Evolutionary conservation across 2,797 vertebrate genomes (phyloP).

Genomic region (Vultur gryphus): DNA sequence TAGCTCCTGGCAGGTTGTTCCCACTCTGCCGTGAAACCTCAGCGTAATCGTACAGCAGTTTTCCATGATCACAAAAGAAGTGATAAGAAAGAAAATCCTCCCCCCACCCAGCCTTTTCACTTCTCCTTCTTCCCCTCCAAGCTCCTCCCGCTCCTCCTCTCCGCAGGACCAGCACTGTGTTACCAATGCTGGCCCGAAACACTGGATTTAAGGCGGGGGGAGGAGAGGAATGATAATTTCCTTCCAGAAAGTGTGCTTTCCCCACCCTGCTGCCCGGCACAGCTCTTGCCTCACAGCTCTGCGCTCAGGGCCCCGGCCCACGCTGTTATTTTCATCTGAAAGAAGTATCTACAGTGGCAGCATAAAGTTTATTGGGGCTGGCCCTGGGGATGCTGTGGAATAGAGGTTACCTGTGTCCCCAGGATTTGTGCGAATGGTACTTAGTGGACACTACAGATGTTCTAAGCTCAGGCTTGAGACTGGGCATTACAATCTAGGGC

Average conservation of each 20-base stretch:
- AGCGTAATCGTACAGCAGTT: background rate
- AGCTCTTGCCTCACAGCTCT: background rate
- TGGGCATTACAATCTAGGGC: background rate
- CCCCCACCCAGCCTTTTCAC: background rate
- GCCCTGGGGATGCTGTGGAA: background rate
- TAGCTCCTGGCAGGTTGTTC: background rate
- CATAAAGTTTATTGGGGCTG: background rate
- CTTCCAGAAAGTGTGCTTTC: background rate
- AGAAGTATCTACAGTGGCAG: background rate
- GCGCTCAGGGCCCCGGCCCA: background rate
- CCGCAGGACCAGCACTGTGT: background rate
- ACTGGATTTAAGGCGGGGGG: fast-evolving
- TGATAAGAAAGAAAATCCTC: background rate
- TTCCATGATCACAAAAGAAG: background rate
- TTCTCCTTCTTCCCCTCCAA: background rate
- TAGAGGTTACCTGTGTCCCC: background rate
- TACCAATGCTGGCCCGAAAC: background rate
- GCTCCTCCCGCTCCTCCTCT: background rate
- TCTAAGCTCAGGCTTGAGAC: background rate
- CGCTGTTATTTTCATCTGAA: background rate
- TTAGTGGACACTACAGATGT: background rate
- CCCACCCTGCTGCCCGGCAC: background rate
- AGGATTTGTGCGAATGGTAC: background rate
- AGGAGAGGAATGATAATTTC: background rate
- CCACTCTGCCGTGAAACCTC: background rate